These are phyloP conservation scores for Lerema accius DNA, from an alignment of 1,140 invertebrate genomes.

Conservation along the genomic window DNA sequence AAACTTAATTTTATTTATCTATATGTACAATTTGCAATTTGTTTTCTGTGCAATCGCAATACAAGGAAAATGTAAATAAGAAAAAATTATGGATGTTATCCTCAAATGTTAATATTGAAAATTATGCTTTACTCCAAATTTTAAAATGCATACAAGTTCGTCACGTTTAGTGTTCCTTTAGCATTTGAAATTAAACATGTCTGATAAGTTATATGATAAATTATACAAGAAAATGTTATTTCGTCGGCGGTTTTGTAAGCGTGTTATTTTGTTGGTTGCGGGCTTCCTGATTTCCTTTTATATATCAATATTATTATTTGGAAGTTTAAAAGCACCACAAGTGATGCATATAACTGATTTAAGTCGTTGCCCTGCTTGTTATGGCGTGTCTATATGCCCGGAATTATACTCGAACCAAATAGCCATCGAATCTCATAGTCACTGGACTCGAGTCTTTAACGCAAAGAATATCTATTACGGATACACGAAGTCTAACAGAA, in stretches of 20 bases:
- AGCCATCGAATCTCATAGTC: conserved; percentile 42
- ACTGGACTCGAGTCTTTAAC: conserved; percentile 65
- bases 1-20: too few relatives aligned
- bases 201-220: too few relatives aligned
- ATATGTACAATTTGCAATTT: too few relatives aligned
- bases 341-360: conserved; percentile 66
- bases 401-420: conserved; percentile 73
- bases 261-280: conserved; percentile 44
- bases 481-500: conserved; percentile 61
- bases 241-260: conserved; percentile 61
- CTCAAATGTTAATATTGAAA: neutral
- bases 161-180: neutral
- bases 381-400: conserved; percentile 67
- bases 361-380: conserved; percentile 67
- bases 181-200: conserved; percentile 37
- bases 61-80: too few relatives aligned
- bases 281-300: conserved; percentile 61
- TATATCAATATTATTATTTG: conserved; percentile 59
- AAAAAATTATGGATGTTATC: neutral
- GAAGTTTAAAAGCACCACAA: conserved; percentile 58
- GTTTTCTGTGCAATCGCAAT: too few relatives aligned
- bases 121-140: neutral
- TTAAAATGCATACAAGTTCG: neutral
- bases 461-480: conserved; percentile 73
- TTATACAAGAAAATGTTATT: conserved; percentile 57